A percentile compares a stretch with the other conserved stretches of the same genome.
phyloP scores from a whole-genome alignment of 2,113 vertebrate genomes.

The Tricholaema leucomelas region DNA sequence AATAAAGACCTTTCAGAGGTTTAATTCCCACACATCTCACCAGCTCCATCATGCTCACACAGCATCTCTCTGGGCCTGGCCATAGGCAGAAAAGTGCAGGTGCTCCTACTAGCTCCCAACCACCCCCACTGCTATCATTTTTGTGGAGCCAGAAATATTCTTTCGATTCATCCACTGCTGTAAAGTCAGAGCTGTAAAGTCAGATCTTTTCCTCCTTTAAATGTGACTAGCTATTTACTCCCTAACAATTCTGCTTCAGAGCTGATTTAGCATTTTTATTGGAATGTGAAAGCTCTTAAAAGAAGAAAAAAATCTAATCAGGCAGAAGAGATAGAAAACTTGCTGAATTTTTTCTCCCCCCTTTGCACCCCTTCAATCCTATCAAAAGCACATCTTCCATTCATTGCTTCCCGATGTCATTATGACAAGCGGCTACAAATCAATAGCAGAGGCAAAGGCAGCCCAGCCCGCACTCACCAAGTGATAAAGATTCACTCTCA shows the following conservation, averaged over 20 bases:
- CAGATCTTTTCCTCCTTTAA: constrained; percentile 71
- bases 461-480: constrained; percentile 72
- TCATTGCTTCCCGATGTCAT: constrained; percentile 86
- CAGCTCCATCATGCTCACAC: neutral
- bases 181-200: constrained; percentile 63
- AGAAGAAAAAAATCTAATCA: constrained; percentile 85
- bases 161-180: constrained; percentile 36
- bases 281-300: constrained; percentile 86
- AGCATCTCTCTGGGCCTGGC: neutral
- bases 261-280: constrained; percentile 87
- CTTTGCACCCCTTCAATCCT: constrained; percentile 76
- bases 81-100: neutral
- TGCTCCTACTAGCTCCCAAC: neutral
- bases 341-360: constrained; percentile 79
- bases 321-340: constrained; percentile 86
- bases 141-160: constrained; percentile 37
- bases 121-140: neutral
- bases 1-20: neutral
- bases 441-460: constrained; percentile 77
- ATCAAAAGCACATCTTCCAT: constrained; percentile 87
- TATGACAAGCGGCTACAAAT: constrained; percentile 87
- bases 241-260: constrained; percentile 81
- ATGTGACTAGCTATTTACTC: constrained; percentile 82
- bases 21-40: neutral
- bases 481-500: constrained; percentile 83